Evolutionary conservation across 2,113 vertebrate species (phyloP).

Genomic region (Carassius carassius): DNA sequence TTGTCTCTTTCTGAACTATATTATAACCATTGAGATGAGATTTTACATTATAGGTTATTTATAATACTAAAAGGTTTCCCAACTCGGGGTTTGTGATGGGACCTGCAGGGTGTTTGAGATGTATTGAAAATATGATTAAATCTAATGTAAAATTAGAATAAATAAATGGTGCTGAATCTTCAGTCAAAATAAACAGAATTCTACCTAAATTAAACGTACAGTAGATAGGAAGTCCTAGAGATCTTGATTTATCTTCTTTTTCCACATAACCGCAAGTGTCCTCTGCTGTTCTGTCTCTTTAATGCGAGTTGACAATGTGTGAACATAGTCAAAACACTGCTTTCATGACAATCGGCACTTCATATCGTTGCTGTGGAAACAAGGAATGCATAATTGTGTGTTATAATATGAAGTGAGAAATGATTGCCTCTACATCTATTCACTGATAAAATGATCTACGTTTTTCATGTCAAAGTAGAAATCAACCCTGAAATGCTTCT

Average conservation of each 20-base stretch:
- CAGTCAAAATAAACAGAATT: too few species aligned
- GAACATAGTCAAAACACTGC: slow-evolving; percentile 85
- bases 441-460: not conserved
- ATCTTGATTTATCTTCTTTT: slow-evolving; percentile 86
- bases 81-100: too few species aligned
- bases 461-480: slow-evolving; percentile 80
- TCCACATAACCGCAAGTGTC: slow-evolving; percentile 81
- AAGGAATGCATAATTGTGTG: not conserved
- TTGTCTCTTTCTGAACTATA: too few species aligned
- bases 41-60: too few species aligned
- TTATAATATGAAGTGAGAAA: not conserved
- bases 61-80: too few species aligned
- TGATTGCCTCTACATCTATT: not conserved
- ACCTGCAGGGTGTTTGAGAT: too few species aligned
- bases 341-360: slow-evolving; percentile 89
- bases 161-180: too few species aligned
- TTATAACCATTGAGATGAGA: too few species aligned
- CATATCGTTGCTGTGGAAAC: slow-evolving; percentile 84
- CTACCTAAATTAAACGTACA: too few species aligned
- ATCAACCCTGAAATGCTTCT: slow-evolving; percentile 84
- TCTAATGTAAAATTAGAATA: too few species aligned
- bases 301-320: slow-evolving; percentile 86
- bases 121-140: too few species aligned
- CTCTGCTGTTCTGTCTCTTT: slow-evolving; percentile 89
- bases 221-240: slow-evolving; percentile 87